These are phyloP conservation scores for Kryphioiulus occultus DNA, from an alignment of 2,888 invertebrate genomes.

Conservation along the genomic window DNA sequence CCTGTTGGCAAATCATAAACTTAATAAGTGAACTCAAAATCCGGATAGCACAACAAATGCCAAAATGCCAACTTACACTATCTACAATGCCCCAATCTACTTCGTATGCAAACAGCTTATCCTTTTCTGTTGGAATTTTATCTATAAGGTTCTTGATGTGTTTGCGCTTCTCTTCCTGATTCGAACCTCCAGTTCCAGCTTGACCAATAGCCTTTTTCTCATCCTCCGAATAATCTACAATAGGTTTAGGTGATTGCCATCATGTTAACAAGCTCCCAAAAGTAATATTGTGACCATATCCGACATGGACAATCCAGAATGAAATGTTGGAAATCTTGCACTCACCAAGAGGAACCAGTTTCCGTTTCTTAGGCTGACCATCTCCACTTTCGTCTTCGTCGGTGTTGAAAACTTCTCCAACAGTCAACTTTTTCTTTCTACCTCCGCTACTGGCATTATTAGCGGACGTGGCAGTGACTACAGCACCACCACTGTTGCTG, in stretches of 20 bases:
- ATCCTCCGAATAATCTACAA: constrained; percentile 71
- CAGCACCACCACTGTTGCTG: background rate
- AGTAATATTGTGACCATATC: too few species aligned
- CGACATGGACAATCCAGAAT: too few species aligned
- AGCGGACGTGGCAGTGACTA: background rate
- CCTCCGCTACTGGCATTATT: background rate
- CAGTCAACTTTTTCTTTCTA: constrained; percentile 75
- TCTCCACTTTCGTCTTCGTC: constrained; percentile 70
- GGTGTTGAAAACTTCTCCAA: constrained; percentile 85
- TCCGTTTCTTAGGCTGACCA: constrained; percentile 70
- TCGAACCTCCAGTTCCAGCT: constrained; percentile 62
- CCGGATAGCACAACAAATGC: constrained; percentile 43
- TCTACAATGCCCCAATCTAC: constrained; percentile 89
- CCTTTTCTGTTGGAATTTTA: constrained; percentile 97
- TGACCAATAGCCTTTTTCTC: constrained; percentile 66
- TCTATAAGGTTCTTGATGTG: constrained; percentile 97
- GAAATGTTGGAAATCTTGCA: background rate
- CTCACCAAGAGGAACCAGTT: constrained; percentile 77
- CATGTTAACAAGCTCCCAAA: too few species aligned
- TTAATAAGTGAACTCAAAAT: constrained; percentile 10
- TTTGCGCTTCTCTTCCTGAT: constrained; percentile 90
- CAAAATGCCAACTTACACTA: constrained; percentile 65
- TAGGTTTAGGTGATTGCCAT: too few species aligned
- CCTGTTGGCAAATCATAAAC: constrained; percentile 61
- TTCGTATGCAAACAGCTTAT: constrained; percentile 91